Conservation (phyloP, 2,888 invertebrate species). For the Nemotelus nigrinus region DNA sequence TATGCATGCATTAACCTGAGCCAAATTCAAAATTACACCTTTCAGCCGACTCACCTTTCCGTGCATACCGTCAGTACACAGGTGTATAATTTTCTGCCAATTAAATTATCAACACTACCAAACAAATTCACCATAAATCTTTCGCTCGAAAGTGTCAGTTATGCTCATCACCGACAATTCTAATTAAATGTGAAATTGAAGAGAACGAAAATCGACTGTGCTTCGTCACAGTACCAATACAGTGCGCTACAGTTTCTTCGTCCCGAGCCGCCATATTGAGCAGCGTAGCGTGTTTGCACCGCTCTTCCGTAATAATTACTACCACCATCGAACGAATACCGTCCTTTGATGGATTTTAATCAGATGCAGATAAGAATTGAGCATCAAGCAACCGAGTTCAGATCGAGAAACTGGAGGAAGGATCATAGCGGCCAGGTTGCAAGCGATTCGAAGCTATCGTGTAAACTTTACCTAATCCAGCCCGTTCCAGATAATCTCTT, state of each 20-base stretch:
- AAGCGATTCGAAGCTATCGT: constrained; percentile 17
- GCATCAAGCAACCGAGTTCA: constrained; percentile 16
- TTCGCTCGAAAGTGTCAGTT: constrained; percentile 35
- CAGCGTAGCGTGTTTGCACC: constrained; percentile 7
- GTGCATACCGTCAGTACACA: constrained; percentile 10
- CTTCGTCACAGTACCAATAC: constrained; percentile 11
- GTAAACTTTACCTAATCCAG: constrained; percentile 34
- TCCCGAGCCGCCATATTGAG: constrained; percentile 15
- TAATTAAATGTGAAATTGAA: constrained; percentile 42
- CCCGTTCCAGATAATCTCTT: constrained; percentile 40
- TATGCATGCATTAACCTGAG: constrained; percentile 11
- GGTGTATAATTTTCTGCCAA: constrained; percentile 44
- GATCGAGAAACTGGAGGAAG: neutral
- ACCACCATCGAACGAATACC: constrained; percentile 19
- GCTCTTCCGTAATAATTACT: constrained; percentile 34
- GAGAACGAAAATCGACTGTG: constrained; percentile 10
- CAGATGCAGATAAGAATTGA: constrained; percentile 30
- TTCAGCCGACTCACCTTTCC: neutral
- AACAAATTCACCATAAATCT: constrained; percentile 39
- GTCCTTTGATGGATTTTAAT: constrained; percentile 30
- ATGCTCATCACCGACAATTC: constrained; percentile 40
- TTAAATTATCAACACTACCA: constrained; percentile 35
- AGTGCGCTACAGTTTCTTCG: neutral
- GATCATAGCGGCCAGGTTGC: neutral
- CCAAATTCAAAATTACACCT: constrained; percentile 6